Evolutionary conservation across 2,113 vertebrate genomes (phyloP), one percentile per base, ranked within the genome.

Genomic region (Chaetodon auriga): DNA sequence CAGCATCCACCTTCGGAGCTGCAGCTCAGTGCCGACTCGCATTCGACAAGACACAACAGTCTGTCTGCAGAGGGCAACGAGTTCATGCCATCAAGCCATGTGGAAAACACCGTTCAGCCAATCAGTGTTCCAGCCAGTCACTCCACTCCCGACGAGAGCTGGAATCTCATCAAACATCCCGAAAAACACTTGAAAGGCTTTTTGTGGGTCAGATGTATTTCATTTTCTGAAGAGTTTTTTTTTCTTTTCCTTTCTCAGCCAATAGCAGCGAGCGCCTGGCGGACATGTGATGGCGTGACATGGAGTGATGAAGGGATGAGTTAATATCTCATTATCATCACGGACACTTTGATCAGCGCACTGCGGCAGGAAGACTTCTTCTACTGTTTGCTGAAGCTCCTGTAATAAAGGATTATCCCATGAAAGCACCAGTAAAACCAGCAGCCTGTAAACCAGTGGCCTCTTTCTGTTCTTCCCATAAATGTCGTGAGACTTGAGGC

Each of bases 1-100:
- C 30, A 2, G 70, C 2, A 0, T 58, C 6, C 5, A 4, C 16
- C 7, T 57, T 51, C 13, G n/a, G 13, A n/a, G 45, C 3, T 5
- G 14, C 23, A 15, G 2, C 61, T 36, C 1, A 4, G 38, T 3
- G 14, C 60, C 0, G 55, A 70, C 0, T 1, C 43, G 43, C 36
- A 23, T 65, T 48, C 15, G 48, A 76, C 25, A 16, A 73, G 78
- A 81, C 75, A 73, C 62, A 77, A 66, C 80, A 72, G 78, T 81
- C 43, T 73, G 77, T 46, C 77, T 43, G 81, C 84, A 53, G 71
- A 84, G 87, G 75, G 48, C 0, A 79, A 10, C 0, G 75, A 36
- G 85, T 84, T 88, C 85, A 86, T 69, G 30, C 49, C 25, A 57
- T 58, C 73, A 36, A 78, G 68, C 65, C 78, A 74, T 46, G 82